Conservation (phyloP, 2,797 vertebrate species). For the Gambusia yucatana region DNA sequence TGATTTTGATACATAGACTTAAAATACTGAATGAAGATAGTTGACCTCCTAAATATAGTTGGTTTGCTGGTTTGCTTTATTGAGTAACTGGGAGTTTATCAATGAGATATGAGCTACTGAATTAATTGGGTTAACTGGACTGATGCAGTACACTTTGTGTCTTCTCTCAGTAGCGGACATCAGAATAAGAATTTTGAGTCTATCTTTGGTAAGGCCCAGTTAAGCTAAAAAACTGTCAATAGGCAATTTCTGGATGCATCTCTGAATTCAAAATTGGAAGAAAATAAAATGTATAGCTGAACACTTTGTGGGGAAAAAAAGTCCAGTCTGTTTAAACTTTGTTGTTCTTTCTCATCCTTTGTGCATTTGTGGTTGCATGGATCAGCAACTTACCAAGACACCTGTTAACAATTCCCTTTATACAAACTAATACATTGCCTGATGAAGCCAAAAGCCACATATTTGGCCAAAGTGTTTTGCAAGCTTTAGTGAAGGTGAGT, state of each 20-base stretch:
- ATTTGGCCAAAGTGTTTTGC: neutral
- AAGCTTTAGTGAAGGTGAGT: slow-evolving; percentile 1
- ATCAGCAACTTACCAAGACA: neutral
- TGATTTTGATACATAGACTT: neutral
- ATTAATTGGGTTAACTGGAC: neutral
- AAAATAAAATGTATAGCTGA: neutral
- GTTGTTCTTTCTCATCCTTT: neutral
- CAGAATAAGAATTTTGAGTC: neutral
- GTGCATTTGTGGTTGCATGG: neutral
- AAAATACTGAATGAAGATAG: neutral
- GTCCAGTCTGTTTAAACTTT: neutral
- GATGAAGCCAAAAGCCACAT: neutral
- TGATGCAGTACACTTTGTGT: neutral
- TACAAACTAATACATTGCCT: neutral
- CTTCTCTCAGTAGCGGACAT: neutral
- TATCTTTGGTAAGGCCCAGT: neutral
- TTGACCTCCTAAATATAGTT: neutral
- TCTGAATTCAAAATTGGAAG: neutral
- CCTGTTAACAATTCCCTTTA: neutral
- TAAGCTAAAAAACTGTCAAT: neutral
- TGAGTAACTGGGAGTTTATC: neutral
- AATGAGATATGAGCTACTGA: neutral
- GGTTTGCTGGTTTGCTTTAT: neutral
- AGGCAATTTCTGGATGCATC: neutral
- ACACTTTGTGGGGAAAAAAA: neutral